Evolutionary conservation across 2,797 vertebrate genomes (phyloP), one percentile per base, ranked within the genome.

Genomic region (Sphenopsis melanotis): DNA sequence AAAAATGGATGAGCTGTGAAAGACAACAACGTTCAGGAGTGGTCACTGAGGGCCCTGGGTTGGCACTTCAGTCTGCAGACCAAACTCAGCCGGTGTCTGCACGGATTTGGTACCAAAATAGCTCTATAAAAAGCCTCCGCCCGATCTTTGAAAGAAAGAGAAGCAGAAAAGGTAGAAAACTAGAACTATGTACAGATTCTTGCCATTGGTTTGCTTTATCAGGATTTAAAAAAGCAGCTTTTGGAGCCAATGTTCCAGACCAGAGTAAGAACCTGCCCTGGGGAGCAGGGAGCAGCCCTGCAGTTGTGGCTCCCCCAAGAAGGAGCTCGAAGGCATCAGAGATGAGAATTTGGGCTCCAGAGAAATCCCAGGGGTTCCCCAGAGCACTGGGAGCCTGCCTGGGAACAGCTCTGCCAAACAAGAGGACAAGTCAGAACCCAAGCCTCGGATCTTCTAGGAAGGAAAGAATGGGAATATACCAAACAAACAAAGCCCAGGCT

Each of bases 51-150:
- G 94, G 95, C 91, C 96, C 93, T 94, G 93, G 97, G 96, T 92
- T 97, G 97, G 96, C 97, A 97, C 96, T 96, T 96, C 92, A 95
- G 94, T 86, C 95, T 94, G 96, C 97, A 97, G 97, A 89, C 78
- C 90, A 93, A 66, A 94, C 92, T 92, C 91, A 23, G 2, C 92
- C 76, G 2, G 12, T 0, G 95, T 92, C 94, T 96, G 96, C 97
- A 90, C 24, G 6, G 75, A 89, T 83, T 90, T 83, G 52, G 93
- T 96, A 96, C 92, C 95, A 94, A 96, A 96, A 95, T 92, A 95
- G 86, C 88, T 94, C 96, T 97, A 96, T 96, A 96, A 96, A 96
- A 95, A 96, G 87, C 91, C 93, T 93, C 87, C 81, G 3, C 88
- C 71, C 11, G 5, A 91, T 89, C 93, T 94, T 59, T 65, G 1